Evolutionary conservation across 2,888 invertebrate species (phyloP).

Genomic region (Nomada lathburiana): DNA sequence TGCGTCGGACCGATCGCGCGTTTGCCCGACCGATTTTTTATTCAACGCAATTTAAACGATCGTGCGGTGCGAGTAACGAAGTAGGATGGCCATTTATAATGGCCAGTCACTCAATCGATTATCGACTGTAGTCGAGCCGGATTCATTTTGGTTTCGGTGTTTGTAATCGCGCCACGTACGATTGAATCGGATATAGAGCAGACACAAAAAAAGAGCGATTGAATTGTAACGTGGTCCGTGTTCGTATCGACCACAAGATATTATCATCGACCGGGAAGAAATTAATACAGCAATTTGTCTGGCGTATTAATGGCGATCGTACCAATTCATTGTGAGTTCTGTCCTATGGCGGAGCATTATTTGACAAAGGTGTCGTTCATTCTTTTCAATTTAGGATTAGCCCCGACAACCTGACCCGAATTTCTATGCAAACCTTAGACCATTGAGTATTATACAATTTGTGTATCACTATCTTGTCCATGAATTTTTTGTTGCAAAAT

Average conservation of each 20-base stretch:
- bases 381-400: not conserved
- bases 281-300: constrained; percentile 64
- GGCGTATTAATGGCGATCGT: constrained; percentile 8
- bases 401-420: not conserved
- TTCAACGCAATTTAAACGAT: not conserved
- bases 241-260: constrained; percentile 11
- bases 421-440: not conserved
- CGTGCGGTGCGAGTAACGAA: constrained; percentile 17
- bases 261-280: constrained; percentile 32
- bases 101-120: constrained; percentile 73
- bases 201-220: constrained; percentile 25
- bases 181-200: constrained; percentile 42
- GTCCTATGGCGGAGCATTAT: constrained; percentile 38
- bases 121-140: constrained; percentile 71
- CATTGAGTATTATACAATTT: not conserved
- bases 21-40: not conserved
- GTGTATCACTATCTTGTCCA: too few species aligned
- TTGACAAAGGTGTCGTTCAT: constrained; percentile 6
- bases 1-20: not conserved
- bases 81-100: constrained; percentile 72
- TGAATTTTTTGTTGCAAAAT: too few species aligned
- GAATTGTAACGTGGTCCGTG: constrained; percentile 33
- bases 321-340: constrained; percentile 31
- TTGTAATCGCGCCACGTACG: constrained; percentile 51
- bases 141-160: constrained; percentile 69